phyloP scores from a whole-genome alignment of 2,797 vertebrate genomes.

The Podargus strigoides region DNA sequence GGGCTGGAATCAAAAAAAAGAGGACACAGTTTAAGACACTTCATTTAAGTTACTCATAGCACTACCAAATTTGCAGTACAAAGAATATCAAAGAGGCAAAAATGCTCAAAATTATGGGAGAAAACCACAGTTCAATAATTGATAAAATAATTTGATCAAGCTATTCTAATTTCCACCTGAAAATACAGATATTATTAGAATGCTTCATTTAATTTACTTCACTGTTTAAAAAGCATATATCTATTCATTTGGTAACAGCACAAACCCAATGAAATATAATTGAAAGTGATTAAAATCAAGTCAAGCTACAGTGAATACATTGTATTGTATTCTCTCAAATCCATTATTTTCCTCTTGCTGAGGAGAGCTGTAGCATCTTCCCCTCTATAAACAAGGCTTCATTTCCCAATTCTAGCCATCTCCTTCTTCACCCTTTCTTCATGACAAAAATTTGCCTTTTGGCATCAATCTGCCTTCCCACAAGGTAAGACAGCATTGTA shows the following conservation, averaged over 20 bases:
- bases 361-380: neutral
- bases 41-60: neutral
- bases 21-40: neutral
- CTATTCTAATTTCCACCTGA: neutral
- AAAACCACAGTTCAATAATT: neutral
- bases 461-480: neutral
- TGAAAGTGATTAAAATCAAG: neutral
- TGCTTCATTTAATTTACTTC: neutral
- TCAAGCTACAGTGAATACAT: neutral
- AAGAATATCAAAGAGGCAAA: neutral
- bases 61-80: neutral
- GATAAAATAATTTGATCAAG: neutral
- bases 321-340: neutral
- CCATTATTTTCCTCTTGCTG: neutral
- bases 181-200: neutral
- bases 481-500: neutral
- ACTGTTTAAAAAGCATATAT: neutral
- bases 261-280: neutral
- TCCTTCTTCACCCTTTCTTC: neutral
- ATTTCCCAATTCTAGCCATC: neutral
- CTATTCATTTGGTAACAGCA: neutral
- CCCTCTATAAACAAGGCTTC: neutral
- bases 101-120: neutral
- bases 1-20: constrained; percentile 80
- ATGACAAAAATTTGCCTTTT: neutral